Percentiles rank a stretch among this genome's conserved stretches.
Evolutionary conservation across 2,888 invertebrate genomes (phyloP).

Genomic region (Odontothrips loti): DNA sequence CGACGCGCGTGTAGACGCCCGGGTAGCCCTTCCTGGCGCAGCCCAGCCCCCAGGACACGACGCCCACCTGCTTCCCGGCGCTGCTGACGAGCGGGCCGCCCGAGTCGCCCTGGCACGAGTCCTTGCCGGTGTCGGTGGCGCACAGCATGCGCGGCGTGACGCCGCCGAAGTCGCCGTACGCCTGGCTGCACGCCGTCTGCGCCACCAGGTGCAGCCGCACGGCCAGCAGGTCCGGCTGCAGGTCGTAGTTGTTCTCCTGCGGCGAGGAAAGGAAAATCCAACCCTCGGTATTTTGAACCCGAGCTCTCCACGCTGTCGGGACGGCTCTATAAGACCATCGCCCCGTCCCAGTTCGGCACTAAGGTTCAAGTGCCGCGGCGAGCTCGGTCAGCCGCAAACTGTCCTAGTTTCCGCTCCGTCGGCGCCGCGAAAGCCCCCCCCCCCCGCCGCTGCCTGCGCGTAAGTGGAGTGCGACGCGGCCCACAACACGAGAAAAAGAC

Average conservation of each 20-base stretch:
- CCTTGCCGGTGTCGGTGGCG: constrained; percentile 33
- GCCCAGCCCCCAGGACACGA: constrained; percentile 35
- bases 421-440: neutral
- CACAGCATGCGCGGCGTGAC: constrained; percentile 34
- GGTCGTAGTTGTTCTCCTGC: constrained; percentile 14
- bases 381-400: no score
- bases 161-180: constrained; percentile 27
- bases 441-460: neutral
- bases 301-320: no score
- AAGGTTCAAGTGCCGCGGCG: no score
- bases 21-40: constrained; percentile 34
- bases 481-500: neutral
- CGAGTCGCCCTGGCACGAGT: constrained; percentile 36
- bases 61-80: constrained; percentile 31
- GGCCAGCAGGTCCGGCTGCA: constrained; percentile 2
- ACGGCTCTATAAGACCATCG: no score
- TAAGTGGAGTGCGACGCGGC: neutral
- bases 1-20: constrained; percentile 35
- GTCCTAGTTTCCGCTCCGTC: no score
- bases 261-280: neutral
- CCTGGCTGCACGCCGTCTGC: neutral
- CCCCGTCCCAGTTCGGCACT: no score
- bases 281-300: no score
- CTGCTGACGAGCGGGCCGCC: constrained; percentile 34
- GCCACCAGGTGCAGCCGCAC: neutral